Evolutionary conservation across 2,113 vertebrate species (phyloP), one percentile per base, ranked within the genome.

Genomic region (Nicator chloris): DNA sequence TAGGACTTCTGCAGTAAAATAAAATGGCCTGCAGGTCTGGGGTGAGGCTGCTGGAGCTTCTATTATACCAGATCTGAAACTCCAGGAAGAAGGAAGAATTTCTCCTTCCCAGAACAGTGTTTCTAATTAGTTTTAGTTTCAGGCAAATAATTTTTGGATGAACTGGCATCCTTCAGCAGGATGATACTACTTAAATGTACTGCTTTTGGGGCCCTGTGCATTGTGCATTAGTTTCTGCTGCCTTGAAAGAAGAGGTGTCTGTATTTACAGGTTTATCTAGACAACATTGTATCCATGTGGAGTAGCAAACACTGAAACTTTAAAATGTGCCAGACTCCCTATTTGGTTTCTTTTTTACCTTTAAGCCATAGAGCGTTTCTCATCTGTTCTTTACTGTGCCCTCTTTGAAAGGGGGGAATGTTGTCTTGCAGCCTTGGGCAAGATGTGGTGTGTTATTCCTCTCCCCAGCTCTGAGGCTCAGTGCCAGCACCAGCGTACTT

Each of bases 41-140:
- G 78, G 61, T 83, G 85, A 90, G 90, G 79, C 64, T 94, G 73
- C 71, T 86, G 78, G 42, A 91, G 26, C 47, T 77, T 63, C 60
- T 91, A 1, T 77, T 88, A 90, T 64, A 27, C 56, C 51, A 81
- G 75, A 60, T 90, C 68, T 68, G 64, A 90, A 90, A 71, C 27
- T 88, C 47, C 83, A 93, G 88, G 92, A 94, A 94, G 64, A 86
- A 94, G 75, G 87, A 96, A 94, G 56, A 73, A 75, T 63, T 88
- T 78, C 64, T 86, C 11, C 60, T 92, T 94, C 54, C 63, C 56
- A 88, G 82, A 90, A 90, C 22, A 59, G 45, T 47, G 42, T 70
- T 94, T 86, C 80, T 83, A 76, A 88, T 85, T 87, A 94, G 82
- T 49, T 45, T 56, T 80, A 66, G 76, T 95, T 94, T 88, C 85